These are phyloP conservation scores for Allolobophora icterica DNA, from an alignment of 2,888 invertebrate species.

Conservation along the genomic window DNA sequence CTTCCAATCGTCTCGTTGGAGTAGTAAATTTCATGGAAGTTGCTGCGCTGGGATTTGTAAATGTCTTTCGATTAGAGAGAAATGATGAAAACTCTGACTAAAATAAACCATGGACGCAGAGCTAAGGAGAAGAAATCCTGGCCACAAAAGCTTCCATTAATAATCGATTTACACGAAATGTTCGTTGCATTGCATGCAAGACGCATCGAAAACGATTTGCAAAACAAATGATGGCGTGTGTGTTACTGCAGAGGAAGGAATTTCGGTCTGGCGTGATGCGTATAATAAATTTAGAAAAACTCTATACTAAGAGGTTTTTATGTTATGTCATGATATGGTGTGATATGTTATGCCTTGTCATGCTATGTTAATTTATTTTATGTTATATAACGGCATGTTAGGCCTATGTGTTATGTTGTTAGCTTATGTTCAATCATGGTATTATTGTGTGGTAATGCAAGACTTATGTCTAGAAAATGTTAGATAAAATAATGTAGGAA, in stretches of 20 bases:
- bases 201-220: not conserved
- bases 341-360: not conserved
- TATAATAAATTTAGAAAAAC: not conserved
- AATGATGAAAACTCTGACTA: not conserved
- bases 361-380: too few relatives aligned
- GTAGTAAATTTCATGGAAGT: not conserved
- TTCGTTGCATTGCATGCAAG: not conserved
- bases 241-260: not conserved
- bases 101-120: not conserved
- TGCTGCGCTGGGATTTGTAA: not conserved
- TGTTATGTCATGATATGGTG: not conserved
- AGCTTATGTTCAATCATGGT: not conserved
- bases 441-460: not conserved
- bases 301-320: too few relatives aligned
- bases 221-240: not conserved
- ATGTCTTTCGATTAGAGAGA: not conserved
- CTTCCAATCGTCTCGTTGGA: not conserved
- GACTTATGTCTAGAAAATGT: not conserved
- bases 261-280: not conserved
- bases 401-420: not conserved
- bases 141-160: not conserved
- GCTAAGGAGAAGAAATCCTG: not conserved
- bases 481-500: too few relatives aligned
- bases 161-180: not conserved
- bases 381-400: not conserved